phyloP scores from a whole-genome alignment of 2,888 invertebrate species.

The Lepidochrysops patricia region DNA sequence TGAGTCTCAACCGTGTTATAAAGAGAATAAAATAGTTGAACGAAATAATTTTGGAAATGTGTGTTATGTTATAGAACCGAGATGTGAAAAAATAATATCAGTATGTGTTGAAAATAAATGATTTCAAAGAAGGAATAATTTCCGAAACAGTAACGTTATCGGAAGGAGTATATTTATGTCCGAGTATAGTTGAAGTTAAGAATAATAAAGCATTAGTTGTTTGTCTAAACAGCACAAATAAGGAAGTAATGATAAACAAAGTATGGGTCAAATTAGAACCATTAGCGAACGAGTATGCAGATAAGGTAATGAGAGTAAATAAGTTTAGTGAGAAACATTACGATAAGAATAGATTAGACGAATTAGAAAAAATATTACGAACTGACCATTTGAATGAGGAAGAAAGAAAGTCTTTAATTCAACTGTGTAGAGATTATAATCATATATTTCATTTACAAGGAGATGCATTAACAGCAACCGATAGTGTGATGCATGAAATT shows the following conservation, averaged over 20 bases:
- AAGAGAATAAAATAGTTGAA: too few relatives aligned
- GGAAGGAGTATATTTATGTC: constrained; percentile 1
- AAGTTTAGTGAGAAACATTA: constrained; percentile 1
- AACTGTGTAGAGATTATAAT: constrained; percentile 22
- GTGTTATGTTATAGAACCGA: constrained; percentile 14
- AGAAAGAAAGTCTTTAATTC: constrained; percentile 20
- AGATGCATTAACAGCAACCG: constrained; percentile 15
- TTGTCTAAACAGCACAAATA: background rate
- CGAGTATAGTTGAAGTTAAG: constrained; percentile 16
- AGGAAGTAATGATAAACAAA: constrained; percentile 1
- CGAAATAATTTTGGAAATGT: background rate
- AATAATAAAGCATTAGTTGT: constrained; percentile 16
- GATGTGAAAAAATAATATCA: constrained; percentile 18
- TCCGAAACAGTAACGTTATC: too few relatives aligned
- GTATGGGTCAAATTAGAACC: background rate
- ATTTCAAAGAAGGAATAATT: constrained; percentile 8
- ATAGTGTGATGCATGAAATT: constrained; percentile 21
- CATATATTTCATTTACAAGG: constrained; percentile 24
- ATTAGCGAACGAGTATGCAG: too few relatives aligned
- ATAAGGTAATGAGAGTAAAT: constrained; percentile 10
- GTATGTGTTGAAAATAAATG: constrained; percentile 12
- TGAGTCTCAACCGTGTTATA: too few relatives aligned
- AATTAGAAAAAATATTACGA: constrained; percentile 16
- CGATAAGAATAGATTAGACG: constrained; percentile 7
- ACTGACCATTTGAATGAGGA: constrained; percentile 21